Conservation (phyloP, 2,888 invertebrate species). For the Chymomyza fuscimana region DNA sequence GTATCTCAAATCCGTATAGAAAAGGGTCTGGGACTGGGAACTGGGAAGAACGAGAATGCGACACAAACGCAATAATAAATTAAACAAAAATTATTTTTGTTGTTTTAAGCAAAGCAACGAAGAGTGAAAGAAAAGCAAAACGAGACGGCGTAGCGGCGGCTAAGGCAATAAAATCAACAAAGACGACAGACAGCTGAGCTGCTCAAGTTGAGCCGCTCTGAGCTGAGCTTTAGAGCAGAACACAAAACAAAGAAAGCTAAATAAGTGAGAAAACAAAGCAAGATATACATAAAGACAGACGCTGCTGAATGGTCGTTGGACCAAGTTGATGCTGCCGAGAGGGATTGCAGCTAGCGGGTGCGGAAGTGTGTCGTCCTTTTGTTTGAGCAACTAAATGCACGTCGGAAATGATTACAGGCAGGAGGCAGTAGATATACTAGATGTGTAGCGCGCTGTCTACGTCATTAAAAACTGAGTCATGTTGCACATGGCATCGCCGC, state of each 20-base stretch:
- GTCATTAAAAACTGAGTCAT: constrained; percentile 60
- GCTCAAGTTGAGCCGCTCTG: constrained; percentile 24
- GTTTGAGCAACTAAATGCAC: constrained; percentile 46
- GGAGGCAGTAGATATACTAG: background rate
- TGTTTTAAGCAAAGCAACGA: constrained; percentile 2
- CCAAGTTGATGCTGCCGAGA: background rate
- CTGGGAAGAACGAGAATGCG: background rate
- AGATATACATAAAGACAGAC: background rate
- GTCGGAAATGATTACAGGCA: constrained; percentile 64
- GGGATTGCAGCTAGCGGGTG: too few species aligned
- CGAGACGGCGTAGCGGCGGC: background rate
- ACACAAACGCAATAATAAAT: constrained; percentile 48
- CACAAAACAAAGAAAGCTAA: constrained; percentile 66
- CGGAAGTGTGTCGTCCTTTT: constrained; percentile 35
- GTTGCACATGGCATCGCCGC: constrained; percentile 56
- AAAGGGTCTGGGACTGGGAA: too few species aligned
- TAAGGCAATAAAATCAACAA: constrained; percentile 52
- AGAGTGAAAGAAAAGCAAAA: background rate
- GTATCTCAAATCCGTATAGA: background rate
- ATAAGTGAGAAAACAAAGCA: constrained; percentile 20
- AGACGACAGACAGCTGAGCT: constrained; percentile 40
- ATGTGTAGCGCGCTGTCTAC: constrained; percentile 3
- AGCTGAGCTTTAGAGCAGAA: constrained; percentile 29
- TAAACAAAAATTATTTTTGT: constrained; percentile 45
- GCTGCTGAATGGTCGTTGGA: too few species aligned